A percentile compares a stretch with the other conserved stretches of the same genome.
These are phyloP conservation scores for Smutsia temminckii DNA, from an alignment of 2,797 vertebrate species.

Conservation along the genomic window DNA sequence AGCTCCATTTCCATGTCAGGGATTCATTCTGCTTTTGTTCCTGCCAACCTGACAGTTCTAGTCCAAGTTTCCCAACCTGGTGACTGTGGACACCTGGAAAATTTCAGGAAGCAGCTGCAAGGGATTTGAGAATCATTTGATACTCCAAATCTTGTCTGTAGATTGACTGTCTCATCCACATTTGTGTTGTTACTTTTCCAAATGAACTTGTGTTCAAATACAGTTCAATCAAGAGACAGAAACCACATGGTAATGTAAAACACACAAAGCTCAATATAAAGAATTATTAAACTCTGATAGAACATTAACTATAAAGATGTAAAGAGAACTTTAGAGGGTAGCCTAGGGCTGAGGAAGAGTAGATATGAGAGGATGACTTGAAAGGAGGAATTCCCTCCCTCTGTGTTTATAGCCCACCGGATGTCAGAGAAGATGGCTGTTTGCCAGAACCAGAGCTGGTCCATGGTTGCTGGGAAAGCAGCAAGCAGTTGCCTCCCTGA, in stretches of 20 bases:
- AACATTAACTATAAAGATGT: neutral
- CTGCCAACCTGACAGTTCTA: neutral
- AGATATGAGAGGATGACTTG: neutral
- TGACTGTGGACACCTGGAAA: neutral
- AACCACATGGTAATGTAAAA: neutral
- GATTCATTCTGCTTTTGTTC: neutral
- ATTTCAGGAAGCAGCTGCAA: neutral
- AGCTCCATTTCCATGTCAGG: neutral
- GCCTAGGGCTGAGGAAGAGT: neutral
- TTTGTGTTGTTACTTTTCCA: neutral
- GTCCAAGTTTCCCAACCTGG: neutral
- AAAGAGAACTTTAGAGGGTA: neutral
- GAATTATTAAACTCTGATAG: neutral
- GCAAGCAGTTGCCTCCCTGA: neutral
- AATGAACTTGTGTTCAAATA: neutral
- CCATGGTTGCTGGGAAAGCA: neutral
- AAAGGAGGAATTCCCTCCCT: neutral
- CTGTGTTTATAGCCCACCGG: neutral
- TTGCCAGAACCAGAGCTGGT: neutral
- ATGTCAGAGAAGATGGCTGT: neutral
- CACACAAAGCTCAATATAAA: neutral
- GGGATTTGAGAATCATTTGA: neutral
- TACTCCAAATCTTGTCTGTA: neutral
- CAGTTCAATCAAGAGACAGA: neutral
- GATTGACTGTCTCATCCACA: neutral